A percentile compares a stretch with the other conserved stretches of the same genome.
Evolutionary conservation across 2,797 vertebrate genomes (phyloP).

Genomic region (Caiman crocodilus): DNA sequence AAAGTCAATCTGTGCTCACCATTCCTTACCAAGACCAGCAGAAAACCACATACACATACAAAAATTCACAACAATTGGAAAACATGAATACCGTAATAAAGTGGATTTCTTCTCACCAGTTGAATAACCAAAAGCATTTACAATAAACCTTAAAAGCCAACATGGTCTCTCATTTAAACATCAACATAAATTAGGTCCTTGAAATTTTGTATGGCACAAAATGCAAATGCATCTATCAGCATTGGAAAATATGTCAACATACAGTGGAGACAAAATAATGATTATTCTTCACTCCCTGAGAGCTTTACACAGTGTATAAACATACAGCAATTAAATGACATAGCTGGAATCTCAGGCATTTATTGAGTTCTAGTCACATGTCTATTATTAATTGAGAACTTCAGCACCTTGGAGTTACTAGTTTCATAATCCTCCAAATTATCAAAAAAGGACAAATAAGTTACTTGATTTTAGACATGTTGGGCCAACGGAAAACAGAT

Average conservation of each 20-base stretch:
- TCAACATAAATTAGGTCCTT: slow-evolving; percentile 73
- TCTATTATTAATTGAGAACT: slow-evolving; percentile 76
- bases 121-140: slow-evolving; percentile 71
- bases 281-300: slow-evolving; percentile 72
- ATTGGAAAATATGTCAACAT: slow-evolving; percentile 74
- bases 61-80: slow-evolving; percentile 60
- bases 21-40: slow-evolving; percentile 55
- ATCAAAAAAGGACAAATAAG: too few relatives aligned
- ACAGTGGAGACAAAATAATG: slow-evolving; percentile 70
- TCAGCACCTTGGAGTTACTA: slow-evolving; percentile 47
- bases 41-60: slow-evolving; percentile 14
- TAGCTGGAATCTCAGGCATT: slow-evolving; percentile 76
- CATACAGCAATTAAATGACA: slow-evolving; percentile 72
- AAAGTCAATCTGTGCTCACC: neutral
- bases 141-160: slow-evolving; percentile 67
- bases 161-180: slow-evolving; percentile 70
- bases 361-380: slow-evolving; percentile 68
- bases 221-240: slow-evolving; percentile 72
- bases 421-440: slow-evolving; percentile 65
- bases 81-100: slow-evolving; percentile 65
- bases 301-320: slow-evolving; percentile 73
- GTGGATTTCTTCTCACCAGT: too few relatives aligned
- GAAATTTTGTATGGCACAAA: slow-evolving; percentile 64
- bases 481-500: neutral
- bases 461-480: too few relatives aligned